Evolutionary conservation across 1,140 invertebrate genomes (phyloP), one percentile per base, ranked within the genome.

Genomic region (Spodoptera frugiperda): DNA sequence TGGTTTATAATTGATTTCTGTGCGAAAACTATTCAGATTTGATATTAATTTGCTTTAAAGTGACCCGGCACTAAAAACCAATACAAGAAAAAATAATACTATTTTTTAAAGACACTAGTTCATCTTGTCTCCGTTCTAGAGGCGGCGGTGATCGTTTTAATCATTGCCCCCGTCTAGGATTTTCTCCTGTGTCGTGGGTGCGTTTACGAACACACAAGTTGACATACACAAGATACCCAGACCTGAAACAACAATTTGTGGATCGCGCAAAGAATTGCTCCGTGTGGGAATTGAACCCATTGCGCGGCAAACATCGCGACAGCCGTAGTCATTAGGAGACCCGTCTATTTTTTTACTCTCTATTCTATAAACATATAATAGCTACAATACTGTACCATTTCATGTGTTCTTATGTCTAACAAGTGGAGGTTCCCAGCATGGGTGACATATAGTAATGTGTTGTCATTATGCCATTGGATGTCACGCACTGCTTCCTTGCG

Each of bases 391-490:
- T 49, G 65, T 78, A 91, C 90, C 80, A 87, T 49, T 46, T 63
- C 19, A 17, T 82, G 72, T 33, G 77, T 82, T 61, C 90, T 82
- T n/a, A 79, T 74, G 55, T 92, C 90, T n/a, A 88, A 73, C 2
- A 86, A 55, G 30, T 84, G 71, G 44, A 92, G 54, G 15, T 51
- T 68, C 17, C 89, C 89, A 0, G 84, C 83, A 68, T 90, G 86
- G 6, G 87, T 87, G 0, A 91, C 89, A 73, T 82, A 88, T 12
- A 84, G 68, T 8, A 89, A 46, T 2, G 80, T 84, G 48, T 88
- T 85, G 2, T 84, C 82, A 78, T 88, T 75, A 19, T 86, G 87
- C 90, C 91, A 90, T 14, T 77, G 77, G n/a, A 91, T 83, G 25
- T 91, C 89, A 11, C 87, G 79, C 9, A 87, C 59, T 0, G 81